Evolutionary conservation across 2,888 invertebrate species (phyloP), one percentile per base, ranked within the genome.

Genomic region (Drosophila barbarae): DNA sequence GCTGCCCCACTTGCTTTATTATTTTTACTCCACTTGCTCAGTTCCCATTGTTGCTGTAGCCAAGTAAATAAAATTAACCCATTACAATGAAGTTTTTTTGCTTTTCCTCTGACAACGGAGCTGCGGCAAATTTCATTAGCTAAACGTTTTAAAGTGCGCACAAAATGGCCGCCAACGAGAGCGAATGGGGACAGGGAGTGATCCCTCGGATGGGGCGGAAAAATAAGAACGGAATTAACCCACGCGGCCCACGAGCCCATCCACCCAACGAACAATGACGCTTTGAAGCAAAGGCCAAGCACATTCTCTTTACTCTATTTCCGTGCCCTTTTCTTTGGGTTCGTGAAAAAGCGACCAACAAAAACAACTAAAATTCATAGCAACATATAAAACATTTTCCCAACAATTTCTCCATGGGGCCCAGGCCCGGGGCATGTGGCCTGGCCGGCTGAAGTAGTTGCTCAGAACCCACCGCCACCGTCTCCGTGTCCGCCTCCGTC

Each of bases 11-110:
- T 52, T 74, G 81, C 72, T 80, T 84, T 78, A 81, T 84, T 68
- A 53, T 69, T 68, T 57, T 50, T 47, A 46, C 58, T 47, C 39
- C 52, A 51, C 51, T 68, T 30, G 66, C 46, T 39, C 51, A 18
- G 60, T 21, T 18, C 18, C 58, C 69, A 59, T 70, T 66, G 66
- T 49, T 66, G 66, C 36, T 52, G 59, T 64, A 47, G 54, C 74
- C 72, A 74, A 85, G 80, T 81, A 84, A 81, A 81, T 85, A 81
- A 81, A 85, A 81, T 81, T 81, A 81, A 81, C 84, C 85, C 85
- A 81, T 81, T 81, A 84, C 84, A 85, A 85, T 80, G 78, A 80
- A 79, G 83, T 85, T 83, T 76, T 81, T 69, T 7, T 26, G 21
- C 52, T 63, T 39, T 44, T 39, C 36, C 58, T 66, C 78, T 53